Conservation (phyloP, 2,113 vertebrate species). For the Cromileptes altivelis region DNA sequence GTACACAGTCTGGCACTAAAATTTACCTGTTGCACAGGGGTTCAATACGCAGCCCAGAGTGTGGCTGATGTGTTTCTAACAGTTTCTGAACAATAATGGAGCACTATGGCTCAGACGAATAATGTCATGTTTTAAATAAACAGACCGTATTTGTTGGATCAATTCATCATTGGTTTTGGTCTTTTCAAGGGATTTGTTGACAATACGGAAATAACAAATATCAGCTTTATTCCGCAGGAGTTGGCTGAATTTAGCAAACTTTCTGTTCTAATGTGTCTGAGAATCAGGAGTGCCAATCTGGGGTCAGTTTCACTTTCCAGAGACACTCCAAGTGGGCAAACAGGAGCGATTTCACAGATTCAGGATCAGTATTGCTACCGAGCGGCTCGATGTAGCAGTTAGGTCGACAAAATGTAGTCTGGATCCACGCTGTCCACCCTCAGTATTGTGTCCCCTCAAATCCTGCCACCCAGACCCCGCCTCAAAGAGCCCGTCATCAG, state of each 20-base stretch:
- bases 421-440: constrained; percentile 21
- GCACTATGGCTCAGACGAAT: not conserved
- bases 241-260: not conserved
- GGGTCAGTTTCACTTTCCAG: constrained; percentile 17
- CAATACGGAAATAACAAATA: not conserved
- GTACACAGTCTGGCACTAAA: too few species aligned
- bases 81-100: not conserved
- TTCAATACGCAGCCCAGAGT: too few species aligned
- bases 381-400: not conserved
- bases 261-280: constrained; percentile 14
- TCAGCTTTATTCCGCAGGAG: constrained; percentile 14
- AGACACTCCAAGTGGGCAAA: not conserved
- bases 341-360: not conserved
- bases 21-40: too few species aligned
- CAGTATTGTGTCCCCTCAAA: constrained; percentile 28
- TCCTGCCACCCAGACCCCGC: constrained; percentile 10
- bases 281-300: constrained; percentile 29
- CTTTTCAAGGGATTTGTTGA: constrained; percentile 36
- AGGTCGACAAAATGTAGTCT: not conserved
- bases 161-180: not conserved
- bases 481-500: constrained; percentile 1
- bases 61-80: not conserved
- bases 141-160: not conserved
- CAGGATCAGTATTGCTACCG: constrained; percentile 2
- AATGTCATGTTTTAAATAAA: not conserved